Evolutionary conservation across 2,113 vertebrate species (phyloP).

Genomic region (Glareola pratincola): DNA sequence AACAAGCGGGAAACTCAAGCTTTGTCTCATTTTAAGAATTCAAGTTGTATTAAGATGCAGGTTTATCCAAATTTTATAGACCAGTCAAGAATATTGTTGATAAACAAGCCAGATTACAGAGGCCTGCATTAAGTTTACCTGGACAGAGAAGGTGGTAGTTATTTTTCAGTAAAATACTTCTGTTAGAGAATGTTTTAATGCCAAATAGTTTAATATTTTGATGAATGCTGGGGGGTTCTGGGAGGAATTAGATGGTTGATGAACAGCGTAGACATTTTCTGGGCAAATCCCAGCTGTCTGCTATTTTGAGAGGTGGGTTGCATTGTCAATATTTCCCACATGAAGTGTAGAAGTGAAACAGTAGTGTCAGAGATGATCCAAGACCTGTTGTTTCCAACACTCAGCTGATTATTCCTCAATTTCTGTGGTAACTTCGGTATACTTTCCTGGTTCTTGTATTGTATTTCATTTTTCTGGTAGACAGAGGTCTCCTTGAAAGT

Average conservation of each 20-base stretch:
- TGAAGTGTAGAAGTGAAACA: background rate
- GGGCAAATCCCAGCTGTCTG: background rate
- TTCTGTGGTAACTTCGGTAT: background rate
- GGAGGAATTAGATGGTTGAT: background rate
- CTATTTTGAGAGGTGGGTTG: background rate
- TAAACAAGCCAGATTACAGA: background rate
- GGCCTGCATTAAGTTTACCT: background rate
- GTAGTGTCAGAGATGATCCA: background rate
- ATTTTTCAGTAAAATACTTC: rapidly evolving
- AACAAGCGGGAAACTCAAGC: background rate
- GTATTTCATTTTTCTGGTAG: background rate
- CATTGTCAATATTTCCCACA: background rate
- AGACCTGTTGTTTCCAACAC: background rate
- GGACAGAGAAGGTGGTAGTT: background rate
- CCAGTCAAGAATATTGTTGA: background rate
- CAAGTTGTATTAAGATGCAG: background rate
- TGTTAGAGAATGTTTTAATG: background rate
- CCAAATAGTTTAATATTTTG: background rate
- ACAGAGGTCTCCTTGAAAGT: background rate
- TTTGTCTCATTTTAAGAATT: background rate
- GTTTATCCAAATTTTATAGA: background rate
- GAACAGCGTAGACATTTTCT: background rate
- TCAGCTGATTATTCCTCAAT: background rate
- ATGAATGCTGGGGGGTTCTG: background rate
- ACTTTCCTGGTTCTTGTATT: background rate